phyloP scores from a whole-genome alignment of 2,888 invertebrate species.

The Cistogaster globosa region DNA sequence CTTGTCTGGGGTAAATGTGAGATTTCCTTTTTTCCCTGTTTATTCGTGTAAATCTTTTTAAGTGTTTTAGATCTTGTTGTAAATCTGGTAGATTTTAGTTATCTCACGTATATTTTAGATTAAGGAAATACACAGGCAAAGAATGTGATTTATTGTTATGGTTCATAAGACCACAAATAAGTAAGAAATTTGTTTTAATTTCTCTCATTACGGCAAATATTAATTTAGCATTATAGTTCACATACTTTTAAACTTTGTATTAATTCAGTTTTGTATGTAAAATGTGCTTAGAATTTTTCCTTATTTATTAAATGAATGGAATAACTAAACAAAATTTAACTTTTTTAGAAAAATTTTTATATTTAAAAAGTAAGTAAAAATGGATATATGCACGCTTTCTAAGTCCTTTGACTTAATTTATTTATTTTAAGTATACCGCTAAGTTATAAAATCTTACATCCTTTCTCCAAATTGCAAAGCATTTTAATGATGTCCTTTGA shows the following conservation, averaged over 20 bases:
- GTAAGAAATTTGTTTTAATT: no score
- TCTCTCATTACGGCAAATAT: no score
- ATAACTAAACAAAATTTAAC: no score
- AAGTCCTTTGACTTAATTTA: neutral
- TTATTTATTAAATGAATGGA: no score
- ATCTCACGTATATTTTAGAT: neutral
- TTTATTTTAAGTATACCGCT: neutral
- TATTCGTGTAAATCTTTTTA: constrained; percentile 8
- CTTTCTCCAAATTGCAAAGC: neutral
- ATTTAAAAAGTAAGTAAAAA: neutral
- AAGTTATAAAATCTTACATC: neutral
- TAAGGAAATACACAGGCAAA: neutral
- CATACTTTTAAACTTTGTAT: no score
- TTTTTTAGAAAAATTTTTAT: no score
- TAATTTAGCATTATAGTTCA: no score
- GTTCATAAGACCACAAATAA: no score
- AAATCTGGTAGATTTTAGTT: neutral
- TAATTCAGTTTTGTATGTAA: no score
- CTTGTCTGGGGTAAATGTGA: neutral
- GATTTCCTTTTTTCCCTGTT: neutral
- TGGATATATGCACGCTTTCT: neutral
- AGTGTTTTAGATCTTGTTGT: neutral
- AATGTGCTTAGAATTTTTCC: no score
- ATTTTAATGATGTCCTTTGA: neutral
- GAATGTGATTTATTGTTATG: neutral